phyloP scores from a whole-genome alignment of 1,140 invertebrate genomes.

The Periplaneta americana region DNA sequence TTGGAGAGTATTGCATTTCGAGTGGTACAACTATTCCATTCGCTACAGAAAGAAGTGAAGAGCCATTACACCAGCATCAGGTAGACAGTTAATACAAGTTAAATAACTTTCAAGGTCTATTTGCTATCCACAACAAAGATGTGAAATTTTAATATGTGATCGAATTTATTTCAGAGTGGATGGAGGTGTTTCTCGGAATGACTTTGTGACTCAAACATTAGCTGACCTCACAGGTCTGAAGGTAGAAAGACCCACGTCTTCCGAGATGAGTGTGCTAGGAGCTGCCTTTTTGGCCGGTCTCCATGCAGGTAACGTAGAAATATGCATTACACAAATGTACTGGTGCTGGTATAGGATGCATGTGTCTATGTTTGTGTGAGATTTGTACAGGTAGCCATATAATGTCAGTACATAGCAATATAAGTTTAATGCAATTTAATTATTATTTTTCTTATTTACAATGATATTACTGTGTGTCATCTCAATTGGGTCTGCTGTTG shows the following conservation, averaged over 20 bases:
- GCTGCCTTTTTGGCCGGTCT: slow-evolving; percentile 78
- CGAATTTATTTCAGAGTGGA: slow-evolving; percentile 69
- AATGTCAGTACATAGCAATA: no score
- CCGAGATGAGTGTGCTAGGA: slow-evolving; percentile 74
- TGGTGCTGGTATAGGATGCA: neutral
- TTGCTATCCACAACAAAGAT: neutral
- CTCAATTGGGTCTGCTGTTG: no score
- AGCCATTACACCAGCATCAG: slow-evolving; percentile 51
- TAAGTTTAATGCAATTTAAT: no score
- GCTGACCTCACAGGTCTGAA: slow-evolving; percentile 68
- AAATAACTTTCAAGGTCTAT: neutral
- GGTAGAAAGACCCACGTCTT: slow-evolving; percentile 61
- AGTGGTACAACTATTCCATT: slow-evolving; percentile 67
- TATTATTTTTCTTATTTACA: no score
- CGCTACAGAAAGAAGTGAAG: slow-evolving; percentile 58
- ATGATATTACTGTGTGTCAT: no score
- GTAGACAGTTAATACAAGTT: slow-evolving; percentile 38
- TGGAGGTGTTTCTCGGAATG: slow-evolving; percentile 89
- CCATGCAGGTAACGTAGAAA: slow-evolving; percentile 51
- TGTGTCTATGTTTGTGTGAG: no score
- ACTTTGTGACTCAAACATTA: slow-evolving; percentile 84
- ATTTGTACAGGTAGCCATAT: no score
- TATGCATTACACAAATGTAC: neutral
- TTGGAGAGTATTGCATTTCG: slow-evolving; percentile 85
- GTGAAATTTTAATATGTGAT: no score